A percentile compares a stretch with the other conserved stretches of the same genome.
phyloP scores from a whole-genome alignment of 2,797 vertebrate genomes.

The Bradypodion ventrale region DNA sequence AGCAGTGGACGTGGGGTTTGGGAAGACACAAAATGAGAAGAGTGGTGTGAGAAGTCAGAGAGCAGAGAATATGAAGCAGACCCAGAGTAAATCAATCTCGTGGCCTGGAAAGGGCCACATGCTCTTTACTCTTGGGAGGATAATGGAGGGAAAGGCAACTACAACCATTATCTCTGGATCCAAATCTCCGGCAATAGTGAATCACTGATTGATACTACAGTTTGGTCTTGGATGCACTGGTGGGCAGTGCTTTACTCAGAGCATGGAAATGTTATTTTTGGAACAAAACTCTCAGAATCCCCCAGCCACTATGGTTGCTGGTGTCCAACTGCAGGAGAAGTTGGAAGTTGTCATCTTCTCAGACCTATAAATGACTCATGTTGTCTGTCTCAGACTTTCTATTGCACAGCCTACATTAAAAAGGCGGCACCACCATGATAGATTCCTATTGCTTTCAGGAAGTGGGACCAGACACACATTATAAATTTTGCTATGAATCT shows the following conservation, averaged over 20 bases:
- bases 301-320: too few relatives aligned
- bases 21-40: conserved; percentile 63
- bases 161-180: neutral
- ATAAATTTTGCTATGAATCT: neutral
- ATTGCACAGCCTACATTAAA: neutral
- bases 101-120: neutral
- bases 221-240: neutral
- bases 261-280: too few relatives aligned
- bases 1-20: conserved; percentile 38
- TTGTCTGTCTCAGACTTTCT: neutral
- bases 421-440: neutral
- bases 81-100: neutral
- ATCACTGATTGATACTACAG: neutral
- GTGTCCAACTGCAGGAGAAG: too few relatives aligned
- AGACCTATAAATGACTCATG: neutral
- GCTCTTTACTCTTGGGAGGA: neutral
- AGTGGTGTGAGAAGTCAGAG: conserved; percentile 7
- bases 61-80: conserved; percentile 13
- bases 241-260: neutral
- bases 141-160: neutral
- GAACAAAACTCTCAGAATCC: too few relatives aligned
- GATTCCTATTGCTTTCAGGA: neutral
- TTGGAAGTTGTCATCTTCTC: neutral
- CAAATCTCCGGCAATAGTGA: neutral
- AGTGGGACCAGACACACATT: neutral